These are phyloP conservation scores for Phrynocephalus guinanensis DNA, from an alignment of 2,797 vertebrate genomes.

Conservation along the genomic window DNA sequence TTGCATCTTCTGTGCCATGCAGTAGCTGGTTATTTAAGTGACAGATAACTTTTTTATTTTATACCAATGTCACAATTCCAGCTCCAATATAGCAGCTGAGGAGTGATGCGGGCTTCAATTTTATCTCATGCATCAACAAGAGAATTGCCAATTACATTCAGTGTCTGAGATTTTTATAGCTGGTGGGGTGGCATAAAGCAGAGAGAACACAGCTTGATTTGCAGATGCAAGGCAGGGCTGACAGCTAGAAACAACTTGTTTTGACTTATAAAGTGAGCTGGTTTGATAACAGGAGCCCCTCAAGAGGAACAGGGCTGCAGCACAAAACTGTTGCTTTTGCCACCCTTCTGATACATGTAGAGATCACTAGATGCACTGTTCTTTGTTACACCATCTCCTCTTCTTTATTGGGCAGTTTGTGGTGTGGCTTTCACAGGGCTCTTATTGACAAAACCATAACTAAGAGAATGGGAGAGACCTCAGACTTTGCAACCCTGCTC, in stretches of 20 bases:
- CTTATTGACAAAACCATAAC: too few species aligned
- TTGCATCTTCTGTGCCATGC: constrained; percentile 34
- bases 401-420: neutral
- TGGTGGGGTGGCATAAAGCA: constrained; percentile 55
- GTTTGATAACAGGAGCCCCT: constrained; percentile 39
- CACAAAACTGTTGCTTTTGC: constrained; percentile 5
- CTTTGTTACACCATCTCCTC: neutral
- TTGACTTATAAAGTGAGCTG: constrained; percentile 57
- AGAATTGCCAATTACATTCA: constrained; percentile 72
- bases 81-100: constrained; percentile 66
- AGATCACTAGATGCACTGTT: neutral
- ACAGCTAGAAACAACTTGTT: constrained; percentile 62
- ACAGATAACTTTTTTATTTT: constrained; percentile 59
- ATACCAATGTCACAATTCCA: constrained; percentile 49
- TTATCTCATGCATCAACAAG: constrained; percentile 72
- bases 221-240: constrained; percentile 53
- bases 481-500: too few species aligned
- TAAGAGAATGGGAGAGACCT: too few species aligned
- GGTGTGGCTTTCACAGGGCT: neutral
- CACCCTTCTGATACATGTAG: constrained; percentile 6
- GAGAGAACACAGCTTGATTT: constrained; percentile 72
- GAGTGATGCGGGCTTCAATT: constrained; percentile 66
- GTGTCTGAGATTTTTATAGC: constrained; percentile 67
- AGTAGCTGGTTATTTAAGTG: constrained; percentile 58
- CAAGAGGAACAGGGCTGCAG: constrained; percentile 12